Evolutionary conservation across 2,888 invertebrate genomes (phyloP), one percentile per base, ranked within the genome.

Genomic region (Melangyna quadrimaculata): DNA sequence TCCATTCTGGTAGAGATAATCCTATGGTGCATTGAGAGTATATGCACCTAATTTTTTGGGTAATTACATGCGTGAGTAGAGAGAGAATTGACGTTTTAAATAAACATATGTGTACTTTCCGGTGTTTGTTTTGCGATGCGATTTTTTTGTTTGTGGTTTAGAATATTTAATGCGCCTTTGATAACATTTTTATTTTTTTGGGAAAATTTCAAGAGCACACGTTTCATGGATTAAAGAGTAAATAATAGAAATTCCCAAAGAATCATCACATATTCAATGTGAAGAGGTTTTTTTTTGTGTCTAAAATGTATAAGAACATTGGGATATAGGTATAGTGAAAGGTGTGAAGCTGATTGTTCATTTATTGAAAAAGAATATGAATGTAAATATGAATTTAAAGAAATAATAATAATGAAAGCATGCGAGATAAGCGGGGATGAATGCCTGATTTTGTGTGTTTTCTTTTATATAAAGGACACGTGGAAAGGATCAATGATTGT

Each of bases 21-120:
- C 86, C 81, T 78, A 29, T 55, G 80, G 37, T 55, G 80, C 77
- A 81, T 81, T 65, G 63, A 67, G 78, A 59, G 59, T 59, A 35
- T 37, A 78, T n/a, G n/a, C 77, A 73, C 70, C 77, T 81, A 86
- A 80, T 86, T 81, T 65, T 77, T 32, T n/a, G 48, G 51, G 73
- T 86, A 86, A 86, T 86, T 86, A 86, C 81, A 86, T 73, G 86
- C 86, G 69, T 78, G 86, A 86, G 63, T 59, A 57, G 86, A 72
- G 65, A 40, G 48, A 51, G 67, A 59, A 22, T 86, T 86, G 72
- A 77, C 57, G 69, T 86, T 79, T 45, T 14, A 79, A 86, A 83
- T 65, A 74, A 67, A 67, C 67, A 67, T 51, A 67, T 67, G 67
- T 32, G 32, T 65, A 48, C 53, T 59, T 71, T 75, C 65, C 65